Base-by-base conservation (phyloP, 2,113 vertebrate genomes). In the Mus pahari region DNA sequence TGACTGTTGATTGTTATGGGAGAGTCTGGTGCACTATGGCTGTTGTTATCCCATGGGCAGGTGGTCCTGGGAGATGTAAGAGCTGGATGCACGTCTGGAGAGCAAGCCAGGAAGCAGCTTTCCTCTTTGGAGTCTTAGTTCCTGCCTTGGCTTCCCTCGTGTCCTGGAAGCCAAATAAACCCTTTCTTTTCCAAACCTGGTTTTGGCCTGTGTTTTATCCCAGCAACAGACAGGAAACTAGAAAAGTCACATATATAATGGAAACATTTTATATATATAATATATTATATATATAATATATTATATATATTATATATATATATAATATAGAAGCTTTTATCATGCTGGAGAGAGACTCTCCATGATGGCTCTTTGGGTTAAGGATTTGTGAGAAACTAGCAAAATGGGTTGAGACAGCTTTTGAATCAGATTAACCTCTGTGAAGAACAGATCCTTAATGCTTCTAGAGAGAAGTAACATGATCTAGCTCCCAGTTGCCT, bases 361-460 rank as follows among this genome's bases (percentile, higher is more conserved):
- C 62, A 64, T 33, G 14, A 31, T 68, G 71, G 20, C 24, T 91
- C 70, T 70, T 84, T 58, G 90, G 50, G 31, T 12, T 78, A 75
- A 78, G 68, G 55, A 62, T 26, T 90, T 94, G 45, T 79, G 60
- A 90, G 81, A n/a, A 42, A 19, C 14, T 16, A 73, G 66, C 31
- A 77, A 66, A 90, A 53, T 83, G n/a, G 53, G 87, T 45, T 36
- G 60, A 78, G 36, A 58, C 53, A 87, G 73, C 77, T 91, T 94
- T 28, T 50, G 87, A 64, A 48, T 48, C 33, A 75, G 22, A 64
- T 75, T 71, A 83, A 66, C 92, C 86, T 55, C 78, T 60, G 5
- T 12, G 45, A 78, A 94, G 53, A 53, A 93, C 91, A 73, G 68
- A 68, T 86, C 60, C n/a, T 64, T 31, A 64, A 75, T 50, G 13